Conservation (phyloP, 1,140 invertebrate genomes). For the Danaus melanippus region DNA sequence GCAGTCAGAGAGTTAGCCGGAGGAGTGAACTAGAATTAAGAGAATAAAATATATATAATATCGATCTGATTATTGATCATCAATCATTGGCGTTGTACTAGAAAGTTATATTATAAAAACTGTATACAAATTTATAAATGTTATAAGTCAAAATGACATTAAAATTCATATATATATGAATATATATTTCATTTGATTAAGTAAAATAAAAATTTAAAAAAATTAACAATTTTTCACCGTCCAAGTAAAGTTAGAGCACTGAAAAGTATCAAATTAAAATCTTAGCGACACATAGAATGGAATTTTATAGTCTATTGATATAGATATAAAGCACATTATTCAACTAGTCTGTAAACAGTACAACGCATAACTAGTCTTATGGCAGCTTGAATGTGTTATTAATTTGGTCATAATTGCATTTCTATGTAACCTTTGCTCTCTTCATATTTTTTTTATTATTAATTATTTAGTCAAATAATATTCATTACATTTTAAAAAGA, state of each 20-base stretch:
- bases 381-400: too few relatives aligned
- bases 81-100: conserved; percentile 11
- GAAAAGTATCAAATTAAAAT: neutral
- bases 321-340: neutral
- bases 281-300: neutral
- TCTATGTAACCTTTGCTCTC: too few relatives aligned
- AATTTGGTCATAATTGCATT: too few relatives aligned
- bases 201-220: too few relatives aligned
- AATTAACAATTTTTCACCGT: conserved; percentile 8
- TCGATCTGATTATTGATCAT: conserved; percentile 4
- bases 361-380: conserved; percentile 36
- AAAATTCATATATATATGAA: neutral
- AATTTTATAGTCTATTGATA: too few relatives aligned
- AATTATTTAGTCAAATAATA: too few relatives aligned
- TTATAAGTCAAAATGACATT: conserved; percentile 1
- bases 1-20: conserved; percentile 84
- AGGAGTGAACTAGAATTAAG: conserved; percentile 75
- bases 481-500: too few relatives aligned
- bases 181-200: neutral
- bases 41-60: conserved; percentile 26
- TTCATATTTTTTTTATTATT: too few relatives aligned
- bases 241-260: conserved; percentile 8
- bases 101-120: neutral
- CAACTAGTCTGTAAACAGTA: conserved; percentile 26
- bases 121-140: too few relatives aligned